Conservation (phyloP, 1,140 invertebrate species). For the Drosophila sechellia region DNA sequence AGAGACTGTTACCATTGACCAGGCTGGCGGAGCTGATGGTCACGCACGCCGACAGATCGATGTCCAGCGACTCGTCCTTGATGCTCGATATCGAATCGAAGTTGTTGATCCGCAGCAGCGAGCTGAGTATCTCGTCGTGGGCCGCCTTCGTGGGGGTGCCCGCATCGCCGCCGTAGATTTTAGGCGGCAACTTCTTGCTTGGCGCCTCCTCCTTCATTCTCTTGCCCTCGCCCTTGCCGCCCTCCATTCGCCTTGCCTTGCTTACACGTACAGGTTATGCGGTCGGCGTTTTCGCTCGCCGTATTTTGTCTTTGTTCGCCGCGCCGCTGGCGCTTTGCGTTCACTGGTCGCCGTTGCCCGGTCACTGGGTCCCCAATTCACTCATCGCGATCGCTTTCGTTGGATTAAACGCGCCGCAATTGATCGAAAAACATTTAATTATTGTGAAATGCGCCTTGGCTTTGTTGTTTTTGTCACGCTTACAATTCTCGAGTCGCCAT, state of each 20-base stretch:
- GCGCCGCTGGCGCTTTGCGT: constrained; percentile 32
- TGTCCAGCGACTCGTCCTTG: constrained; percentile 82
- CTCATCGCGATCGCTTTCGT: constrained; percentile 56
- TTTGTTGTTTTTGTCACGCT: constrained; percentile 80
- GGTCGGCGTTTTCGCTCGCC: constrained; percentile 66
- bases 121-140: constrained; percentile 79
- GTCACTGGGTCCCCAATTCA: constrained; percentile 45
- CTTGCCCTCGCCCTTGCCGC: constrained; percentile 67
- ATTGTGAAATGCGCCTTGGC: constrained; percentile 79
- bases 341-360: constrained; percentile 40
- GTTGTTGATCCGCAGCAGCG: constrained; percentile 77
- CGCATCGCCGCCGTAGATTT: constrained; percentile 65
- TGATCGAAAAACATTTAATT: constrained; percentile 70
- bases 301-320: constrained; percentile 42
- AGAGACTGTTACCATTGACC: constrained; percentile 75
- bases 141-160: constrained; percentile 72
- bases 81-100: constrained; percentile 83
- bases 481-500: constrained; percentile 78
- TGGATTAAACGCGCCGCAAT: constrained; percentile 21
- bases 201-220: constrained; percentile 82
- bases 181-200: constrained; percentile 84
- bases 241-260: constrained; percentile 70
- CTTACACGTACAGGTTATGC: constrained; percentile 80
- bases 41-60: constrained; percentile 81
- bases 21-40: constrained; percentile 76